Base-by-base conservation (phyloP, 1,140 invertebrate species). In the Drepana arcuata region DNA sequence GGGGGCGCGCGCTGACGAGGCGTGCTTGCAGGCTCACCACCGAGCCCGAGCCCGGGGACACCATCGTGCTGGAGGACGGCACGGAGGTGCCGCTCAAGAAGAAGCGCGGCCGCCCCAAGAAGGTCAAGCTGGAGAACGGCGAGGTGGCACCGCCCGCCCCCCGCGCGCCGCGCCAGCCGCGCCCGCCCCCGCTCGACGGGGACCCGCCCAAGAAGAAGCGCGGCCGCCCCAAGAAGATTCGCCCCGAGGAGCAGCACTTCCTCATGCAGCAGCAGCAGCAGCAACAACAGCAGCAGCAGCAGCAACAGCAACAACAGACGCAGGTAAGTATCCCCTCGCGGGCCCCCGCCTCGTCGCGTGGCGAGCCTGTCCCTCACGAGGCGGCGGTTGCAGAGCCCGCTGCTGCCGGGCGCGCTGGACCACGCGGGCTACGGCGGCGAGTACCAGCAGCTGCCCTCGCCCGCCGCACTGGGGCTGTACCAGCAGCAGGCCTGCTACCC, bases 101-200 rank as follows among this genome's bases (percentile, higher is more conserved):
- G 83, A 94, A 95, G 67, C 85, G 94, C 10, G 94, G 93, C 0
- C 84, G 94, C 13, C 94, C 94, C 18, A 95, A 95, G 82, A 95
- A 95, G 71, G 90, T 94, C 2, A 92, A 92, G 58, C 86, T 92
- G 18, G 90, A 91, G 60, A 84, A 84, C 50, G 88, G 87, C 1
- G 88, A 88, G 68, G 85, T 85, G 16, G 86, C 86, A 2, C 80
- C 85, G 0, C 85, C 85, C 1, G 83, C 86, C 34, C 85, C 87
- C 0, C 82, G 88, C 11, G 86, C 72, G 9, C 78, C 88, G 3
- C 53, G 87, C 7, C 86, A 85, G 48, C 85, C 83, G 16, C 71
- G 77, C 16, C 44, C 64, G 13, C 75, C 30, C 14, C 62, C 41
- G 15, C 43, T 2, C 11, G 48, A 56, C 9, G 70, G 59, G 0